Conservation (phyloP, 2,888 invertebrate species). For the Hybos culiciformis region DNA sequence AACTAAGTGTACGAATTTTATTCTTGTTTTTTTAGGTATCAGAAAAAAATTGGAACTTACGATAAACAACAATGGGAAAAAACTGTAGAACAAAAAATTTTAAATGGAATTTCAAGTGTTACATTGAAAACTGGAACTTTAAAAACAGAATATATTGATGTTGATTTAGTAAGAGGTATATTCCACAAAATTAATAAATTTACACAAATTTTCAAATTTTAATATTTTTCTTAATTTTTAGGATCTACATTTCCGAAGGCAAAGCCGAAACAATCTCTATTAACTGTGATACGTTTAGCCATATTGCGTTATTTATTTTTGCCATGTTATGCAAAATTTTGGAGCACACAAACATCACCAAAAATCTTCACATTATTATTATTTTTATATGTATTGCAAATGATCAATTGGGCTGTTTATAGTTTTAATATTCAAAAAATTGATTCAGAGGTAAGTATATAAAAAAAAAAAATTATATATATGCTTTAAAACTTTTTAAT, state of each 20-base stretch:
- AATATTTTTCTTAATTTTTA: slow-evolving; percentile 25
- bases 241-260: slow-evolving; percentile 93
- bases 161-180: slow-evolving; percentile 85
- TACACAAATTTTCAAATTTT: slow-evolving; percentile 3
- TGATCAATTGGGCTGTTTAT: slow-evolving; percentile 35
- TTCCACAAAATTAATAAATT: background rate
- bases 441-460: background rate
- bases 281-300: slow-evolving; percentile 72
- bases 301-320: slow-evolving; percentile 67
- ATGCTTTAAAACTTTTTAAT: background rate
- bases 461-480: too few relatives aligned
- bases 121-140: slow-evolving; percentile 65
- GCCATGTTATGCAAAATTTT: slow-evolving; percentile 79
- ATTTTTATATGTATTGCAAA: slow-evolving; percentile 63
- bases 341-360: slow-evolving; percentile 75
- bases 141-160: slow-evolving; percentile 87
- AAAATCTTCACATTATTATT: slow-evolving; percentile 60
- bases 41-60: slow-evolving; percentile 91
- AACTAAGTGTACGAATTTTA: too few relatives aligned
- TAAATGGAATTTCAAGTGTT: slow-evolving; percentile 70
- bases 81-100: slow-evolving; percentile 80
- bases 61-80: slow-evolving; percentile 97
- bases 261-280: slow-evolving; percentile 83
- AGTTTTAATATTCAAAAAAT: slow-evolving; percentile 27
- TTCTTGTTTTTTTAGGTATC: slow-evolving; percentile 72